Conservation (phyloP, 2,113 vertebrate species). For the Lampris megalopsis region DNA sequence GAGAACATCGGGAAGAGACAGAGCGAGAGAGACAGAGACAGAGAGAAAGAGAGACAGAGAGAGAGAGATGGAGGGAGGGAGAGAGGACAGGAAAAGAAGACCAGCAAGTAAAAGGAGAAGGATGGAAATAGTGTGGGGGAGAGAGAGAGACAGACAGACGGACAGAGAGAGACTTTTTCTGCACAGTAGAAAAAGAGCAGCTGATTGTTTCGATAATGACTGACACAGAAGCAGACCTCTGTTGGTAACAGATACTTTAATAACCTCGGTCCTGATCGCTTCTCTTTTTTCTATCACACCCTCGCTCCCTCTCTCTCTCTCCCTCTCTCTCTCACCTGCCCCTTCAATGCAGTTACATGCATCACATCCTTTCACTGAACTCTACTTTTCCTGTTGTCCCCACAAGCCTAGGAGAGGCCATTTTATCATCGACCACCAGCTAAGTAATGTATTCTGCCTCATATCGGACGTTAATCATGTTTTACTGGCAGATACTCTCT, state of each 20-base stretch:
- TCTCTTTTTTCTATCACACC: neutral
- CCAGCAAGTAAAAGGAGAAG: too few species aligned
- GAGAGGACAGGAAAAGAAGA: neutral
- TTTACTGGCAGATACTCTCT: neutral
- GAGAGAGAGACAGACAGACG: neutral
- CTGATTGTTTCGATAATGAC: neutral
- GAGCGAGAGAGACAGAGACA: neutral
- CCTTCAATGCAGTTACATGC: neutral
- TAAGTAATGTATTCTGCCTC: neutral
- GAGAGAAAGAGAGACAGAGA: conserved; percentile 1
- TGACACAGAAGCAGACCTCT: too few species aligned
- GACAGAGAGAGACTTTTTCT: neutral
- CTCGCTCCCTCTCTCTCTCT: neutral
- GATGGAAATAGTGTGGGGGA: neutral
- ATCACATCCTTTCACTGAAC: neutral
- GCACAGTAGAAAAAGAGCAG: neutral
- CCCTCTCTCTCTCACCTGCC: neutral
- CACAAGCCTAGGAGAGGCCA: neutral
- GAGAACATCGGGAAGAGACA: neutral
- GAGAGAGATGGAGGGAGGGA: neutral
- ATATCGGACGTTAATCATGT: neutral
- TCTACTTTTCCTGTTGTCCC: neutral
- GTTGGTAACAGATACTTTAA: too few species aligned
- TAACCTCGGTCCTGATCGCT: neutral
- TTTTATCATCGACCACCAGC: neutral